Evolutionary conservation across 2,113 vertebrate species (phyloP).

Genomic region (Embiotoca jacksoni): DNA sequence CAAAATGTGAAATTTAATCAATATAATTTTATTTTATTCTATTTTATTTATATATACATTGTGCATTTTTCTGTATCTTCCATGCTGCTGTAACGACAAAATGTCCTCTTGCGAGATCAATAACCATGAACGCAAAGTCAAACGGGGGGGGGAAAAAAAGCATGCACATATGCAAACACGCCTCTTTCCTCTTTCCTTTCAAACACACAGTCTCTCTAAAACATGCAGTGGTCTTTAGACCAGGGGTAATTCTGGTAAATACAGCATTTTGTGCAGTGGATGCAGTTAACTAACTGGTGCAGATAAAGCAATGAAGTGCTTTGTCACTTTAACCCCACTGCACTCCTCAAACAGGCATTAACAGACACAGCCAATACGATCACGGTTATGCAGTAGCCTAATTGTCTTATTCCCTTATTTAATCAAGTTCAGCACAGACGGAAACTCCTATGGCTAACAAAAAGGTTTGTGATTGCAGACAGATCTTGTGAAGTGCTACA

Average conservation of each 20-base stretch:
- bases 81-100: too few relatives aligned
- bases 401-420: conserved; percentile 47
- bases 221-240: background rate
- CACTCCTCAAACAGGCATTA: conserved; percentile 31
- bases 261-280: conserved; percentile 33
- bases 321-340: background rate
- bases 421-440: conserved; percentile 31
- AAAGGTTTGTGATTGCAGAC: conserved; percentile 5
- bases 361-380: conserved; percentile 39
- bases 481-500: conserved; percentile 11
- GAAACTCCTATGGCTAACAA: conserved; percentile 20
- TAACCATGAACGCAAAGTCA: conserved; percentile 8
- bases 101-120: too few relatives aligned
- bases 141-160: background rate
- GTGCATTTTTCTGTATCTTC: too few relatives aligned
- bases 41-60: too few relatives aligned
- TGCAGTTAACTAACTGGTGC: conserved; percentile 31
- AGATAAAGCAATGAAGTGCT: background rate
- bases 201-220: background rate
- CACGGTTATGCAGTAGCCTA: conserved; percentile 32
- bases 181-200: background rate
- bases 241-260: conserved; percentile 36
- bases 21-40: too few relatives aligned
- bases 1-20: background rate
- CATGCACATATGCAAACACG: background rate